phyloP scores from a whole-genome alignment of 2,113 vertebrate genomes.

The Sphyrna mokarran region DNA sequence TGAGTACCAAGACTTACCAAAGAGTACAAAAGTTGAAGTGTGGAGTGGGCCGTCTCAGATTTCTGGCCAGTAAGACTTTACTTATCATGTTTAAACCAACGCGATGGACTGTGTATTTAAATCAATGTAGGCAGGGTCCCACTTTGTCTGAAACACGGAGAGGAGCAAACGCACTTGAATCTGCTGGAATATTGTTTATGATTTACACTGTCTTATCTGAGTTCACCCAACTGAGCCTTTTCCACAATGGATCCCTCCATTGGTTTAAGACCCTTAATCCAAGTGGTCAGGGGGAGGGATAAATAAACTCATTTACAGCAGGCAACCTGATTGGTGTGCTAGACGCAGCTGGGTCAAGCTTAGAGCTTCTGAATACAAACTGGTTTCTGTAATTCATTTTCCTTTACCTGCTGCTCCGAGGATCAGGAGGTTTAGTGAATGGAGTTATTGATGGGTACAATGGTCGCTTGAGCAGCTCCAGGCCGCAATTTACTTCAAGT shows the following conservation, averaged over 20 bases:
- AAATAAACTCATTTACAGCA: not conserved
- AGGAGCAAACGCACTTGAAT: not conserved
- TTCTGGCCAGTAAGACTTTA: too few species aligned
- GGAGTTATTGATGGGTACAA: slow-evolving; percentile 34
- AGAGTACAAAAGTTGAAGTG: not conserved
- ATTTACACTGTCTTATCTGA: not conserved
- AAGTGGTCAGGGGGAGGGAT: not conserved
- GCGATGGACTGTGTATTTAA: not conserved
- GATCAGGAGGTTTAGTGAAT: slow-evolving; percentile 26
- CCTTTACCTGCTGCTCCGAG: slow-evolving; percentile 30
- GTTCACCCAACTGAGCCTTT: not conserved
- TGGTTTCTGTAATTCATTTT: slow-evolving; percentile 25
- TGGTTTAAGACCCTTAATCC: not conserved
- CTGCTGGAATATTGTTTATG: not conserved
- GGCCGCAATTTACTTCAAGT: slow-evolving; percentile 30
- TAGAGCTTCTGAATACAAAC: slow-evolving; percentile 31
- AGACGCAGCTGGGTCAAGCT: slow-evolving; percentile 20
- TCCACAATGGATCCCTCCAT: not conserved
- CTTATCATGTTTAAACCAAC: not conserved
- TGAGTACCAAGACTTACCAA: not conserved
- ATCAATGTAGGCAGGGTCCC: not conserved
- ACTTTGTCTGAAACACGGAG: not conserved
- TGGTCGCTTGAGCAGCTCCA: slow-evolving; percentile 1
- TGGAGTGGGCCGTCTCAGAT: not conserved
- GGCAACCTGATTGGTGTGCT: not conserved